Percentiles rank a stretch among this genome's conserved stretches.
phyloP scores from a whole-genome alignment of 2,113 vertebrate species.

The Boleophthalmus pectinirostris region DNA sequence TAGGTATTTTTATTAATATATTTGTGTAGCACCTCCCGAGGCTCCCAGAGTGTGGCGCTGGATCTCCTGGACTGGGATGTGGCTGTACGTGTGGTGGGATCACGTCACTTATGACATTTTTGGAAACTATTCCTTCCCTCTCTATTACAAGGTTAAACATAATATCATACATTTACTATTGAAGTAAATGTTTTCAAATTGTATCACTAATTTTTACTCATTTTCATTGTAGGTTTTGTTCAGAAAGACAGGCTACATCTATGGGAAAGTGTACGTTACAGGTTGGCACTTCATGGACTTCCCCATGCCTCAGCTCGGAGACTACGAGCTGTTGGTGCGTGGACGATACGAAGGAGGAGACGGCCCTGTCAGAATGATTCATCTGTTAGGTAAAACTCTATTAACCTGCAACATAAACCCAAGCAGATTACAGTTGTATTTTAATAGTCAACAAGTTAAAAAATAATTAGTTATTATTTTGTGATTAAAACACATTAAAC shows the following conservation, averaged over 20 bases:
- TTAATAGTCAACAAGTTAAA: no score
- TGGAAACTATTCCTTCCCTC: conserved; percentile 71
- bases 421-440: no score
- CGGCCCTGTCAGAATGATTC: conserved; percentile 90
- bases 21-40: conserved; percentile 87
- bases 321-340: conserved; percentile 91
- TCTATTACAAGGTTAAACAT: conserved; percentile 71
- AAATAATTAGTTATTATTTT: no score
- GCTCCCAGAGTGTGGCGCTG: conserved; percentile 89
- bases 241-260: conserved; percentile 89
- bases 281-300: conserved; percentile 94
- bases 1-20: no score
- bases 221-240: conserved; percentile 83
- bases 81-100: conserved; percentile 95
- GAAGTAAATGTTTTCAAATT: background rate
- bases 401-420: background rate
- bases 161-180: background rate
- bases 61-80: conserved; percentile 80
- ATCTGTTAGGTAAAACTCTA: conserved; percentile 77
- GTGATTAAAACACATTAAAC: no score
- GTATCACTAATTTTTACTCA: background rate
- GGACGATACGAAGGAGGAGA: conserved; percentile 96
- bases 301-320: conserved; percentile 88
- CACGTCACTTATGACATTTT: conserved; percentile 87
- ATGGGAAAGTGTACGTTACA: conserved; percentile 90